Percentiles rank a stretch among this genome's conserved stretches.
Evolutionary conservation across 2,797 vertebrate genomes (phyloP).

Genomic region (Epinephelus malabaricus): DNA sequence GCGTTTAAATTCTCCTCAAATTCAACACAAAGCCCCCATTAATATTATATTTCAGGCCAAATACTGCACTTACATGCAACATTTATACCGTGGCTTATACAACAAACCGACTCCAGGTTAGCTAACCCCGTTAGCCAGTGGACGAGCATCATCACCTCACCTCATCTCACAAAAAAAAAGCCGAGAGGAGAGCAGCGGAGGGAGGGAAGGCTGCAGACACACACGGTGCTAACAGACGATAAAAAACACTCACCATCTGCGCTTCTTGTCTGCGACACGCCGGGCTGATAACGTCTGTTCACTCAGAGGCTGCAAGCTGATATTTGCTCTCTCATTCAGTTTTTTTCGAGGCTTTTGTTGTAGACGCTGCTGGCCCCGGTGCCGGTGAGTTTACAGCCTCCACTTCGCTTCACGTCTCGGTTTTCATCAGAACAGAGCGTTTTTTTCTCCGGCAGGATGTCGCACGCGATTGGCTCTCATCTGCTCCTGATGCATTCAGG

Average conservation of each 20-base stretch:
- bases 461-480: conserved; percentile 79
- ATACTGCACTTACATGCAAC: background rate
- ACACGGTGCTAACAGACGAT: conserved; percentile 43
- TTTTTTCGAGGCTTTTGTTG: conserved; percentile 36
- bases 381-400: conserved; percentile 62
- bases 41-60: too few relatives aligned
- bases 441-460: conserved; percentile 75
- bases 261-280: conserved; percentile 67
- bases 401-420: conserved; percentile 61
- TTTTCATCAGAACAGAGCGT: conserved; percentile 69
- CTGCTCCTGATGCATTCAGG: conserved; percentile 52
- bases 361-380: conserved; percentile 5
- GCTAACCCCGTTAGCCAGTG: conserved; percentile 23
- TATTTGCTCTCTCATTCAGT: conserved; percentile 52
- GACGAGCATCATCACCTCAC: conserved; percentile 69
- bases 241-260: conserved; percentile 86
- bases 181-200: conserved; percentile 54
- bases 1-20: conserved; percentile 20
- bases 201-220: conserved; percentile 63
- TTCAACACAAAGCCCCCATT: background rate
- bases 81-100: background rate
- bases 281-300: conserved; percentile 50
- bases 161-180: conserved; percentile 53
- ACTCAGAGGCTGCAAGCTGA: conserved; percentile 40
- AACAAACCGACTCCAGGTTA: conserved; percentile 1